These are phyloP conservation scores for Andrena flavipes DNA, from an alignment of 2,888 invertebrate species.

Conservation along the genomic window DNA sequence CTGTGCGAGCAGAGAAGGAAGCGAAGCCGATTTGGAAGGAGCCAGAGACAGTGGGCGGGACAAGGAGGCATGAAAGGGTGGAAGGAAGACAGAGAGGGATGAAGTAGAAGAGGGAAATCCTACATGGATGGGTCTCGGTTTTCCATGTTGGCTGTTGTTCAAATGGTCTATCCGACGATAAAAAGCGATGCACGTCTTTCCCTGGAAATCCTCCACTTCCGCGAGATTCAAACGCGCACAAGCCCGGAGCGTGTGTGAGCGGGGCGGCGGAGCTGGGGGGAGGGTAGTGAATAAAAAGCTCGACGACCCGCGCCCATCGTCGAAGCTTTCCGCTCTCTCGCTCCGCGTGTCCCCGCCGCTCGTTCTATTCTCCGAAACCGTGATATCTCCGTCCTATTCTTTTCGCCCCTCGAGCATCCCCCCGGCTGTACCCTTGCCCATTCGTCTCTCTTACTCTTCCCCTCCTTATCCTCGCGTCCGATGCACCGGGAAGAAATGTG, in stretches of 20 bases:
- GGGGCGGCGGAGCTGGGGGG: neutral
- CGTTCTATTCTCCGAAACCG: conserved; percentile 29
- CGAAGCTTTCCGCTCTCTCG: conserved; percentile 63
- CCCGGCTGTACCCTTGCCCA: conserved; percentile 4
- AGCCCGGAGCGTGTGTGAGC: conserved; percentile 25
- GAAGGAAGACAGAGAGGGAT: conserved; percentile 15
- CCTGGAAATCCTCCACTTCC: conserved; percentile 79
- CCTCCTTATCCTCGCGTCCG: conserved; percentile 47
- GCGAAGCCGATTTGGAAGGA: conserved; percentile 35
- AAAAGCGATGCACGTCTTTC: conserved; percentile 81
- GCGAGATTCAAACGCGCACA: conserved; percentile 78
- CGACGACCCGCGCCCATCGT: conserved; percentile 70
- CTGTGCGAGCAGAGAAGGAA: conserved; percentile 2
- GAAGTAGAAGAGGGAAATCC: conserved; percentile 18
- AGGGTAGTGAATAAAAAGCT: conserved; percentile 62
- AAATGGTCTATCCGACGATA: conserved; percentile 82
- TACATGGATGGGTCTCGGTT: conserved; percentile 68
- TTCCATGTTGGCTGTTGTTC: conserved; percentile 83
- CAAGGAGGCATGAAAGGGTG: conserved; percentile 25
- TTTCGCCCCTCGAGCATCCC: conserved; percentile 34
- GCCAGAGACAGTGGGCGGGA: conserved; percentile 5
- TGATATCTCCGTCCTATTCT: conserved; percentile 33
- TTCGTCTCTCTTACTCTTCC: conserved; percentile 22
- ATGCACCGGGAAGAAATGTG: conserved; percentile 79
- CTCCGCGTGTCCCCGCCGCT: conserved; percentile 38